Base-by-base conservation (phyloP, 1,140 invertebrate species). In the Paraescarpia echinospica region DNA sequence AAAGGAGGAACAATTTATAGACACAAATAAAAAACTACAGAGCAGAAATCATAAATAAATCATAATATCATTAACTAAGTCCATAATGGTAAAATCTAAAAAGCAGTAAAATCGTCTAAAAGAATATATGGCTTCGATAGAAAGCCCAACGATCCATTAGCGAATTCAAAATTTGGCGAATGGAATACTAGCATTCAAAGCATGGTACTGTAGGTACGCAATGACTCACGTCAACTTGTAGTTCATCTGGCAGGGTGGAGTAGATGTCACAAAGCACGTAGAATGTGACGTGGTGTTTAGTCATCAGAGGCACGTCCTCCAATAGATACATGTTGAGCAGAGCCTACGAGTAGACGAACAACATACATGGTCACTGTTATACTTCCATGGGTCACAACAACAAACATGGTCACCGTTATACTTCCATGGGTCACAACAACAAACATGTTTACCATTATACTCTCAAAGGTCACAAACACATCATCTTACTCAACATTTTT, bases 221-320 rank as follows among this genome's bases (percentile, higher is more conserved):
- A 27, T 77, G 12, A 77, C 59, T 77, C 59, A 35, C 33, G 59
- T 35, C 34, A 92, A 35, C 91, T 35, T 59, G 41, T 33, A 92
- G 33, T 48, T 33, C 34, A 22, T 35, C 33, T 48, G 91, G 91
- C 59, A 35, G 59, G 31, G 34, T 48, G 34, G 59, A 35, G 35
- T 48, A 48, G 97, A 99, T 96, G 94, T 99, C 98, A 90, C 98
- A 96, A 35, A 99, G 96, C 0, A 98, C 95, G 94, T 99, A 99
- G 31, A 98, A 97, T 0, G 98, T 96, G 0, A 99, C 96, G 6
- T 97, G 97, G 94, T 98, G 98, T 95, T 98, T 99, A 59, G 97
- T 96, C 27, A 97, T 94, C 8, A 96, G 92, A 88, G 95, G 94
- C 4, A 97, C 94, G n/a, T 95, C 97, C 6, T 97, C 97, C 1